These are phyloP conservation scores for Drosophila pandora DNA, from an alignment of 1,140 invertebrate genomes.

Conservation along the genomic window DNA sequence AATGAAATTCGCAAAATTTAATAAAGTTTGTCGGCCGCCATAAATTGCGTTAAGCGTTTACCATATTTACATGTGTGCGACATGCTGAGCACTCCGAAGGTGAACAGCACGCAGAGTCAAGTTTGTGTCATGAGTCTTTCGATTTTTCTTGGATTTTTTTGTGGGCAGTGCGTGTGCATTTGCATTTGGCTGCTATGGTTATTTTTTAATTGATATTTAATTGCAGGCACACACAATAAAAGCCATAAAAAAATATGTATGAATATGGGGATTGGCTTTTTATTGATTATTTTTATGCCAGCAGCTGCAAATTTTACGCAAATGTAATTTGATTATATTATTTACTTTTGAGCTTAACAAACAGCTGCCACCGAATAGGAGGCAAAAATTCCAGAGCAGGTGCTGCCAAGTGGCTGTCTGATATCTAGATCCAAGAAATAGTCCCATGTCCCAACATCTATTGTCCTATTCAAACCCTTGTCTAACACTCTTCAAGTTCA, in stretches of 20 bases:
- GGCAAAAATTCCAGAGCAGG: slow-evolving; percentile 17
- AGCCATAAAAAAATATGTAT: slow-evolving; percentile 32
- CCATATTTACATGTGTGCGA: slow-evolving; percentile 52
- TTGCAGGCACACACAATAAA: slow-evolving; percentile 47
- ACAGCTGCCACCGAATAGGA: neutral
- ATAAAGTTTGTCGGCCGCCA: slow-evolving; percentile 75
- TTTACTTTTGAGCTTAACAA: slow-evolving; percentile 29
- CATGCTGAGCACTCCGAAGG: slow-evolving; percentile 71
- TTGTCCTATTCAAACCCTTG: slow-evolving; percentile 45
- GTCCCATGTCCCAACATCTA: slow-evolving; percentile 8
- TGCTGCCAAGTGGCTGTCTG: slow-evolving; percentile 18
- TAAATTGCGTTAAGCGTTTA: slow-evolving; percentile 62
- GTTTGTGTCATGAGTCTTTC: slow-evolving; percentile 71
- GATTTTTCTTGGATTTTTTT: slow-evolving; percentile 32
- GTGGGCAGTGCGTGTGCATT: slow-evolving; percentile 54
- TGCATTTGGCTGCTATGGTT: slow-evolving; percentile 44
- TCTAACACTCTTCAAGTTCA: slow-evolving; percentile 73
- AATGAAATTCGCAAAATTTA: slow-evolving; percentile 71
- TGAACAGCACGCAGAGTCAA: slow-evolving; percentile 65
- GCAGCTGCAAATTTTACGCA: slow-evolving; percentile 60
- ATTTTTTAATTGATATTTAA: slow-evolving; percentile 82
- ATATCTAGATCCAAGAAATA: neutral
- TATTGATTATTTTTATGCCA: slow-evolving; percentile 51
- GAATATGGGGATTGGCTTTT: slow-evolving; percentile 28
- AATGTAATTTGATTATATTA: slow-evolving; percentile 50